Conservation (phyloP, 2,797 vertebrate species). For the Rachycentron canadum region DNA sequence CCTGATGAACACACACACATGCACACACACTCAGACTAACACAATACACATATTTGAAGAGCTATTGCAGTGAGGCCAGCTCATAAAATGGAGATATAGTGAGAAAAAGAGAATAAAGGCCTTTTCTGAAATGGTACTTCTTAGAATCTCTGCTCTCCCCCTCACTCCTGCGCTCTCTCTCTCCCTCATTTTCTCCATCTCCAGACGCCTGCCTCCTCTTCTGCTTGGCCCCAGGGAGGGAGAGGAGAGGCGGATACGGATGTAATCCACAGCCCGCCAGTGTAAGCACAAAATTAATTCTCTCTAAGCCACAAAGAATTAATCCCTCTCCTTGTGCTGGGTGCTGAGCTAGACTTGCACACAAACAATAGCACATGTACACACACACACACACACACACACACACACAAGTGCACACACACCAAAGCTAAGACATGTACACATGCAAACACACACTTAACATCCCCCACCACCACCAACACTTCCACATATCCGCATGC, state of each 20-base stretch:
- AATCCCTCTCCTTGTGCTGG: slow-evolving; percentile 85
- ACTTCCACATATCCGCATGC: slow-evolving; percentile 56
- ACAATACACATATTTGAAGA: slow-evolving; percentile 67
- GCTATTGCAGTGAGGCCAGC: slow-evolving; percentile 50
- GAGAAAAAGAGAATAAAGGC: slow-evolving; percentile 64
- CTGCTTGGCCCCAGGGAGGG: slow-evolving; percentile 75
- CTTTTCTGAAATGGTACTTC: slow-evolving; percentile 78
- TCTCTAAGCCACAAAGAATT: slow-evolving; percentile 88
- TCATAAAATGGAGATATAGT: slow-evolving; percentile 69
- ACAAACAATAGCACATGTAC: slow-evolving; percentile 68
- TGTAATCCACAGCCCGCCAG: slow-evolving; percentile 86
- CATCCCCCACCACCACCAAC: slow-evolving; percentile 3
- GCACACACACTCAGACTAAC: slow-evolving; percentile 37
- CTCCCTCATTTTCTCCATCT: slow-evolving; percentile 71
- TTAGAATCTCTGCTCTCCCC: slow-evolving; percentile 55
- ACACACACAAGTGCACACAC: slow-evolving; percentile 56
- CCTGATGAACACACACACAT: slow-evolving; percentile 45
- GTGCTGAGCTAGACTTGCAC: slow-evolving; percentile 70
- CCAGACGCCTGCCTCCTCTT: slow-evolving; percentile 72
- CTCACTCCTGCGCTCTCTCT: slow-evolving; percentile 35
- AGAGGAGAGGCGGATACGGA: slow-evolving; percentile 82
- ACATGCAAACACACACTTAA: slow-evolving; percentile 62
- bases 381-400: slow-evolving; percentile 53
- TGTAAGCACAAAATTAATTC: slow-evolving; percentile 90
- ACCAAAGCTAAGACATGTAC: slow-evolving; percentile 51